These are phyloP conservation scores for Sepioteuthis lessoniana DNA, from an alignment of 2,888 invertebrate genomes.

Conservation along the genomic window DNA sequence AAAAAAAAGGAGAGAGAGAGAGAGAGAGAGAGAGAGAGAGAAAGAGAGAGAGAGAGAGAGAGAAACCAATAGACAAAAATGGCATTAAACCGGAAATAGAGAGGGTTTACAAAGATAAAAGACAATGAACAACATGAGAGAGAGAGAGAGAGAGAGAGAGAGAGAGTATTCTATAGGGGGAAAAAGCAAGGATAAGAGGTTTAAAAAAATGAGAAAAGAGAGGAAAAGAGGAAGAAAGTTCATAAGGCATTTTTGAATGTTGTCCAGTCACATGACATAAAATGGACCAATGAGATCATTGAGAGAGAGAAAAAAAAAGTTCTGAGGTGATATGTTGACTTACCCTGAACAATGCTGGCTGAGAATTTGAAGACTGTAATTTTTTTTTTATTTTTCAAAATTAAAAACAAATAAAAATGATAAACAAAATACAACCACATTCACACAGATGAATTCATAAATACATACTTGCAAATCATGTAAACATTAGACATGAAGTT, in stretches of 20 bases:
- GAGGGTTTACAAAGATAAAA: too few species aligned
- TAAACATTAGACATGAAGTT: background rate
- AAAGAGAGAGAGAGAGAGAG: background rate
- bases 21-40: too few species aligned
- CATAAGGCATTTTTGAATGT: background rate
- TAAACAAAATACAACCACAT: background rate
- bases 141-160: background rate
- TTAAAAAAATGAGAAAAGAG: too few species aligned
- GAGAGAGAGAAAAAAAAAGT: background rate
- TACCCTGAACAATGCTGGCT: background rate
- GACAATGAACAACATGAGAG: background rate
- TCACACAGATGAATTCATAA: background rate
- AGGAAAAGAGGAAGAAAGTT: background rate
- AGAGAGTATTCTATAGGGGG: too few species aligned
- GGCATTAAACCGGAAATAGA: too few species aligned
- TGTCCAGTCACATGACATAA: background rate
- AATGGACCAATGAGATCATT: background rate
- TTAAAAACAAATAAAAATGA: background rate
- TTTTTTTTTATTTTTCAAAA: background rate
- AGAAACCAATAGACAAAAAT: too few species aligned
- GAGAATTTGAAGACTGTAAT: background rate
- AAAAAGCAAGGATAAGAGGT: too few species aligned
- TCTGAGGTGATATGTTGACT: background rate
- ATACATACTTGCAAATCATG: too few species aligned
- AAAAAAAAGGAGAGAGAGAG: background rate